phyloP scores from a whole-genome alignment of 2,888 invertebrate genomes.

The Lycaena phlaeas region DNA sequence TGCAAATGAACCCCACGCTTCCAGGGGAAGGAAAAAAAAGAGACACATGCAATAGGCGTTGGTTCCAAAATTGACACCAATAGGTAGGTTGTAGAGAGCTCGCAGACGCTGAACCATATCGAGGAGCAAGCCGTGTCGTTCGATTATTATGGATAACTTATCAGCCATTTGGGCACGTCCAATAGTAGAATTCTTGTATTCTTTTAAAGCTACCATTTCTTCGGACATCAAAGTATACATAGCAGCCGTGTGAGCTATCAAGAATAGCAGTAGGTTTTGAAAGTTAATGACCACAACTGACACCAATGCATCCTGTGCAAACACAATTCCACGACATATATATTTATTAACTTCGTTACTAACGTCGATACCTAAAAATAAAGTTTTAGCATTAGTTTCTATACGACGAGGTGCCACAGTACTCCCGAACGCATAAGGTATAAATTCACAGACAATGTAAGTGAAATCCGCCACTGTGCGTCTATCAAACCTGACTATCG shows the following conservation, averaged over 20 bases:
- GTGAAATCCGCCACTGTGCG: too few relatives aligned
- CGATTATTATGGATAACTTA: slow-evolving; percentile 30
- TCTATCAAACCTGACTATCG: too few relatives aligned
- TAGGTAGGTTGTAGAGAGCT: slow-evolving; percentile 41
- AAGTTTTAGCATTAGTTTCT: too few relatives aligned
- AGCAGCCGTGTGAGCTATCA: slow-evolving; percentile 44
- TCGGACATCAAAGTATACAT: slow-evolving; percentile 43
- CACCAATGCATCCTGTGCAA: slow-evolving; percentile 33
- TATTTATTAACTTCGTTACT: slow-evolving; percentile 33
- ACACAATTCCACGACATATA: slow-evolving; percentile 35
- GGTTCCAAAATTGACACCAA: slow-evolving; percentile 48
- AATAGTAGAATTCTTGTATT: slow-evolving; percentile 19
- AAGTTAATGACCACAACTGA: slow-evolving; percentile 37
- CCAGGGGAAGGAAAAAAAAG: slow-evolving; percentile 40
- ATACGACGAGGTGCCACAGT: background rate
- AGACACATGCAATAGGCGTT: slow-evolving; percentile 46
- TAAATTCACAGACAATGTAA: too few relatives aligned
- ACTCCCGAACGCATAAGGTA: too few relatives aligned
- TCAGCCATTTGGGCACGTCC: slow-evolving; percentile 26
- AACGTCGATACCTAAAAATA: slow-evolving; percentile 28
- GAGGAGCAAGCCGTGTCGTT: slow-evolving; percentile 36
- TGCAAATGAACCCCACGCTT: slow-evolving; percentile 41
- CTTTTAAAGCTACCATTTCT: slow-evolving; percentile 35
- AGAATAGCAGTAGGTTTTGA: slow-evolving; percentile 40
- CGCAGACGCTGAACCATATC: slow-evolving; percentile 34